Percentiles rank a stretch among this genome's conserved stretches.
phyloP scores from a whole-genome alignment of 2,113 vertebrate species.

The Ornithorhynchus anatinus region DNA sequence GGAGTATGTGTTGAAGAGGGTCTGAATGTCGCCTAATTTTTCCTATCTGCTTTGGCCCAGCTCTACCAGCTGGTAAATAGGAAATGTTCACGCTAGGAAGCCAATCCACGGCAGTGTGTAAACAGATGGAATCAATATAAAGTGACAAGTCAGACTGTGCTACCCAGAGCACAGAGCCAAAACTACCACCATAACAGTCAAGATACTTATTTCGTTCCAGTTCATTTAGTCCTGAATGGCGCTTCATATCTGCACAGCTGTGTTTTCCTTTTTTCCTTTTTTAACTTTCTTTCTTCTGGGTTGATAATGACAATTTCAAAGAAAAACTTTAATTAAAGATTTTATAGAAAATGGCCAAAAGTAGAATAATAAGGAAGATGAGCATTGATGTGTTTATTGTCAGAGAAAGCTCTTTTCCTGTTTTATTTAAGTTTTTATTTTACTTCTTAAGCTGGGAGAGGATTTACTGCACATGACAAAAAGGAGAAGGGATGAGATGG shows the following conservation, averaged over 20 bases:
- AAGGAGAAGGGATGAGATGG: slow-evolving; percentile 30
- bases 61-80: slow-evolving; percentile 87
- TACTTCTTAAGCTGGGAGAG: slow-evolving; percentile 21
- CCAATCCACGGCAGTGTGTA: slow-evolving; percentile 80
- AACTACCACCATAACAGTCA: slow-evolving; percentile 69
- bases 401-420: slow-evolving; percentile 48
- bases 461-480: background rate
- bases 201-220: slow-evolving; percentile 74
- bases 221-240: slow-evolving; percentile 81
- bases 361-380: slow-evolving; percentile 73
- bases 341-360: slow-evolving; percentile 74
- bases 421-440: slow-evolving; percentile 28
- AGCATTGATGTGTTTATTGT: slow-evolving; percentile 71
- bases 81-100: slow-evolving; percentile 81
- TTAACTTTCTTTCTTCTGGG: slow-evolving; percentile 72
- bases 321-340: slow-evolving; percentile 82
- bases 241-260: slow-evolving; percentile 79
- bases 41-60: slow-evolving; percentile 79
- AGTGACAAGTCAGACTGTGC: slow-evolving; percentile 81
- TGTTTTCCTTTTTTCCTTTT: slow-evolving; percentile 57
- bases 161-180: slow-evolving; percentile 74
- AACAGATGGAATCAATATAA: slow-evolving; percentile 85
- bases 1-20: slow-evolving; percentile 69
- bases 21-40: slow-evolving; percentile 77
- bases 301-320: slow-evolving; percentile 76